Evolutionary conservation across 2,113 vertebrate species (phyloP).

Genomic region (Rhineura floridana): DNA sequence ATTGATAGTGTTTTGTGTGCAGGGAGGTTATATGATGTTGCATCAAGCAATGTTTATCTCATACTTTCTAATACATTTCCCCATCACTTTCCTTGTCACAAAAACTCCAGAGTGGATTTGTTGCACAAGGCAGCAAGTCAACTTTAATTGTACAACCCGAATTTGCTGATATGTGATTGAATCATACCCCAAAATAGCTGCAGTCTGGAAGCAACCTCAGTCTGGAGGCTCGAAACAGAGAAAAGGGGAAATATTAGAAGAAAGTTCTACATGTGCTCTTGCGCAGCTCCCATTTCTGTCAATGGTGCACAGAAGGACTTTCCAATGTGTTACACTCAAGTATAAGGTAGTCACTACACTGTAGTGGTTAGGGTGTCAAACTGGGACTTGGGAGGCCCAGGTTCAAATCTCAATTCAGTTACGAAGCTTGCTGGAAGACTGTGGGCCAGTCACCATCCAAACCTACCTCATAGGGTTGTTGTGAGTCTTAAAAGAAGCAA

Average conservation of each 20-base stretch:
- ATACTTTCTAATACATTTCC: no score
- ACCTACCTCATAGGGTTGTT: neutral
- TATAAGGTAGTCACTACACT: neutral
- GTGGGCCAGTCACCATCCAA: neutral
- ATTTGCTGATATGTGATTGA: no score
- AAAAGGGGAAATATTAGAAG: neutral
- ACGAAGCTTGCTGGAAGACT: neutral
- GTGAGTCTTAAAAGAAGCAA: no score
- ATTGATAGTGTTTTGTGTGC: no score
- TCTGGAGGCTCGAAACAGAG: conserved; percentile 73
- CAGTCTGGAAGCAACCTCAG: neutral
- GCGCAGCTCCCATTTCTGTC: neutral
- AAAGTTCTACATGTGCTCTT: neutral
- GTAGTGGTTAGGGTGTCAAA: neutral
- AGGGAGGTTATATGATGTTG: no score
- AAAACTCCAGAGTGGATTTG: no score
- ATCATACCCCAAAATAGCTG: no score
- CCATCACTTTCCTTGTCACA: no score
- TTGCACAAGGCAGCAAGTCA: no score
- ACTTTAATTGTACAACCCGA: no score
- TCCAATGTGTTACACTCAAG: neutral
- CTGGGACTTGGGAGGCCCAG: neutral
- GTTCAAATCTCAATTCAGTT: neutral
- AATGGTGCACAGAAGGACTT: neutral
- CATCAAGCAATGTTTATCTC: no score